These are phyloP conservation scores for Rugalucina vietnamica DNA, from an alignment of 2,888 invertebrate species.

Conservation along the genomic window DNA sequence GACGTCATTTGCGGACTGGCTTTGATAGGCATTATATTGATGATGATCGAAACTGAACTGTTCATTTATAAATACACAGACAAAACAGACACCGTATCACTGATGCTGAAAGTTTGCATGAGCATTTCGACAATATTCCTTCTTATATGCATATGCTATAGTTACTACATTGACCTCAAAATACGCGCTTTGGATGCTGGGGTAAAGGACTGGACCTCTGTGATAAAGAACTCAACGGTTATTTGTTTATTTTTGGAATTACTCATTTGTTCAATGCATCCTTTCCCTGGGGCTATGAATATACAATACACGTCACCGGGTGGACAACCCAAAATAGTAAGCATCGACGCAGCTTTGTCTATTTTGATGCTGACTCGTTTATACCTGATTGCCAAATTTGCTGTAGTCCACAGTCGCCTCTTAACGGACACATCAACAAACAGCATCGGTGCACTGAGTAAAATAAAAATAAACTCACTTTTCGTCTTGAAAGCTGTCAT, in stretches of 20 bases:
- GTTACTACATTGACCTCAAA: conserved; percentile 66
- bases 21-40: conserved; percentile 71
- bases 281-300: conserved; percentile 74
- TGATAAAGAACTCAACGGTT: conserved; percentile 68
- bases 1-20: conserved; percentile 72
- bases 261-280: conserved; percentile 73
- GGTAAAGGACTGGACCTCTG: conserved; percentile 71
- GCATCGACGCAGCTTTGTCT: conserved; percentile 75
- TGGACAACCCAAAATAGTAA: conserved; percentile 58
- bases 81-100: conserved; percentile 60
- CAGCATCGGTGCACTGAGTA: conserved; percentile 75
- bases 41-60: conserved; percentile 77
- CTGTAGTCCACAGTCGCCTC: conserved; percentile 75
- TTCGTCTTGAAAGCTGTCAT: conserved; percentile 79
- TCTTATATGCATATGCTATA: conserved; percentile 68
- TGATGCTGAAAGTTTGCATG: conserved; percentile 68
- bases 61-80: conserved; percentile 60
- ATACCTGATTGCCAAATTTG: conserved; percentile 77
- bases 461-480: conserved; percentile 75
- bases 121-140: conserved; percentile 70
- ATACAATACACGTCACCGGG: conserved; percentile 61
- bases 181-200: conserved; percentile 71
- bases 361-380: conserved; percentile 76
- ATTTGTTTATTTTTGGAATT: conserved; percentile 67
- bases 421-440: conserved; percentile 74